phyloP scores from a whole-genome alignment of 2,888 invertebrate genomes.

The Apamea crenata region DNA sequence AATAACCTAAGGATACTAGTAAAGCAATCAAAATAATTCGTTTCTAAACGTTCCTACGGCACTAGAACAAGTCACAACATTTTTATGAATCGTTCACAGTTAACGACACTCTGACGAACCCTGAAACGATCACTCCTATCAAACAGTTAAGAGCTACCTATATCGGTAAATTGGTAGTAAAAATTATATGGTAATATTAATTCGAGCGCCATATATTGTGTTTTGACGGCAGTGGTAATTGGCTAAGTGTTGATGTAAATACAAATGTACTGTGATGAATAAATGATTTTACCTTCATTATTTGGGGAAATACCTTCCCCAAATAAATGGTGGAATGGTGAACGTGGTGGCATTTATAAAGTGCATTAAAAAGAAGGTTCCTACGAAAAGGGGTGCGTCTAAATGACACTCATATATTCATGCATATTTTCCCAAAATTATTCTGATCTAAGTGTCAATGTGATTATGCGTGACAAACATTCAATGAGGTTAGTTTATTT shows the following conservation, averaged over 20 bases:
- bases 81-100: conserved; percentile 69
- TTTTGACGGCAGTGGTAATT: conserved; percentile 36
- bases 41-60: conserved; percentile 57
- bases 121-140: conserved; percentile 73
- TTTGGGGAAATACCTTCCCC: neutral
- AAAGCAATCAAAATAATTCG: conserved; percentile 50
- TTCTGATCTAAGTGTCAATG: neutral
- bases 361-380: neutral
- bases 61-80: conserved; percentile 56
- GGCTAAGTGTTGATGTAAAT: conserved; percentile 23
- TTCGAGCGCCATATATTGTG: conserved; percentile 53
- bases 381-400: neutral
- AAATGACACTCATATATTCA: neutral
- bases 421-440: neutral
- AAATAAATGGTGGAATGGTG: too few relatives aligned
- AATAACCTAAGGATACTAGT: neutral
- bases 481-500: neutral
- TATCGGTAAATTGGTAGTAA: conserved; percentile 74
- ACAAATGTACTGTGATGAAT: neutral
- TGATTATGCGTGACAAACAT: neutral
- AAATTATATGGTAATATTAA: conserved; percentile 71
- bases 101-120: conserved; percentile 66
- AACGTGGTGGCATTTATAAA: neutral
- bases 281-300: neutral
- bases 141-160: conserved; percentile 68